Percentiles rank a stretch among this genome's conserved stretches.
Conservation (phyloP, 2,797 vertebrate genomes). For the Rhynchonycteris naso region DNA sequence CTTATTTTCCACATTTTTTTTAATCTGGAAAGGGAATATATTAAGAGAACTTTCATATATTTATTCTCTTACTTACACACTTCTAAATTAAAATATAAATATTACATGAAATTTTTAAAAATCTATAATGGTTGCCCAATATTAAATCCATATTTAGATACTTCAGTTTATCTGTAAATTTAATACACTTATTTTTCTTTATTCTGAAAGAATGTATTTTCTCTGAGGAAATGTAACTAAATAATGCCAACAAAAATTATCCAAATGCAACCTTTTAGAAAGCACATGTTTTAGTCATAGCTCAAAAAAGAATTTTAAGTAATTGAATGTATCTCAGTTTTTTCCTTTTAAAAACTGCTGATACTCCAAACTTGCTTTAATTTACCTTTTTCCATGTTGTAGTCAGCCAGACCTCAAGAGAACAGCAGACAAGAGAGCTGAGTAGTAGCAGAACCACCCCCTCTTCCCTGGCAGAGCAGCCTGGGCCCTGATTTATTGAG, state of each 20-base stretch:
- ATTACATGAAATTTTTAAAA: background rate
- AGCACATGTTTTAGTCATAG: background rate
- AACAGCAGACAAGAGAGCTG: background rate
- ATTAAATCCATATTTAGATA: background rate
- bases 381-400: background rate
- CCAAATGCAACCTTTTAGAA: background rate
- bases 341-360: background rate
- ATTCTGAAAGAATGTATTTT: background rate
- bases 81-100: background rate
- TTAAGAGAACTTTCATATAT: background rate
- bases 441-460: rapidly evolving
- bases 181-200: background rate
- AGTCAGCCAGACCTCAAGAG: background rate
- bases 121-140: background rate
- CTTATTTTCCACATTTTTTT: background rate
- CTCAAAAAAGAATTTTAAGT: background rate
- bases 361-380: background rate
- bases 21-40: background rate
- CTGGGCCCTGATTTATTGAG: background rate
- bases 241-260: background rate
- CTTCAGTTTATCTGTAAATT: background rate
- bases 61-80: background rate
- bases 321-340: background rate
- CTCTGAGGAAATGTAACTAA: background rate
- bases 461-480: too few species aligned